Percentiles rank a stretch among this genome's conserved stretches.
Evolutionary conservation across 1,140 invertebrate genomes (phyloP).

Genomic region (Drosophila prosaltans): DNA sequence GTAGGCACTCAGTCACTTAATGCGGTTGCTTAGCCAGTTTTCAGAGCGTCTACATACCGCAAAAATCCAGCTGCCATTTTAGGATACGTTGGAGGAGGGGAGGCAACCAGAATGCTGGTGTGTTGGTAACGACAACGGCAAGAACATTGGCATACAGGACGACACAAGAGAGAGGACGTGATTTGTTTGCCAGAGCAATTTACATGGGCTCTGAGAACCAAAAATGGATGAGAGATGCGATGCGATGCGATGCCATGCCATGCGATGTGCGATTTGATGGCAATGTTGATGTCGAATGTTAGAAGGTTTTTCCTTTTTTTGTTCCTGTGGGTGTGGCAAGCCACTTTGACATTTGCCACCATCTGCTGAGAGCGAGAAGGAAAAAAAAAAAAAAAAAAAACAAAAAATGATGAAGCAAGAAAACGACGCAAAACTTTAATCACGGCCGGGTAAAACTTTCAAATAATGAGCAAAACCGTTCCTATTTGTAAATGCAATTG

Average conservation of each 20-base stretch:
- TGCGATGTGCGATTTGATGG: conserved; percentile 9
- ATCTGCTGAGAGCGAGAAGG: not conserved
- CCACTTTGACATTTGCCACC: conserved; percentile 11
- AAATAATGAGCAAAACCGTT: not conserved
- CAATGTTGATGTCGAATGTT: conserved; percentile 11
- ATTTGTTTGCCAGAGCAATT: conserved; percentile 62
- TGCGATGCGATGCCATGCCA: not conserved
- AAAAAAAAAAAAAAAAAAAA: not conserved
- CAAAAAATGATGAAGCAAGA: not conserved
- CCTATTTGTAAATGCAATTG: conserved; percentile 10
- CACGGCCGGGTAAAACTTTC: conserved; percentile 3
- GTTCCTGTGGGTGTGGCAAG: conserved; percentile 4
- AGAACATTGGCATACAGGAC: conserved; percentile 1
- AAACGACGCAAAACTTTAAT: conserved; percentile 4
- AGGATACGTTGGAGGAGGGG: too few species aligned
- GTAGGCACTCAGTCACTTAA: conserved; percentile 16
- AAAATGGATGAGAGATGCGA: conserved; percentile 18
- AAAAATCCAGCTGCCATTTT: conserved; percentile 50
- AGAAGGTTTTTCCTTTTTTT: conserved; percentile 1
- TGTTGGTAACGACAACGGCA: conserved; percentile 16
- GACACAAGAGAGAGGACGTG: conserved; percentile 37
- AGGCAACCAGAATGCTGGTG: conserved; percentile 16
- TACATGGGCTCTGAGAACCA: conserved; percentile 40
- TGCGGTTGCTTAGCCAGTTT: conserved; percentile 37
- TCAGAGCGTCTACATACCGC: conserved; percentile 37